Evolutionary conservation across 2,797 vertebrate species (phyloP), one percentile per base, ranked within the genome.

Genomic region (Hypotaenidia philippensis): DNA sequence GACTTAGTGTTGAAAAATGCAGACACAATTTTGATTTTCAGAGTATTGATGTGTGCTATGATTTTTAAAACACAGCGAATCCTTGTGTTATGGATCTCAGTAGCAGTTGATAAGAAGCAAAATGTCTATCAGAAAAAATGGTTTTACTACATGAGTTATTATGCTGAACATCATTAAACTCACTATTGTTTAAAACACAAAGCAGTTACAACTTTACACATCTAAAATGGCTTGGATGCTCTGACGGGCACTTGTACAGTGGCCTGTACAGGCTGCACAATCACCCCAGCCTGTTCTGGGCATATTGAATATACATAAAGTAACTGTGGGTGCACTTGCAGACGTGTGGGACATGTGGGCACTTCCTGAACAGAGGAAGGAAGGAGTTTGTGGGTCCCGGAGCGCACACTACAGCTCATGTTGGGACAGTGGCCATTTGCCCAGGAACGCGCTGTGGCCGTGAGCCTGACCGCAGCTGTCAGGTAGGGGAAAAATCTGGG

Each of bases 191-290:
- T 56, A 66, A 74, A 89, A n/a, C 19, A 60, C 25, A 22, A 29
- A 50, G 60, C 0, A 6, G 12, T 11, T 38, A 3, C 2, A 27
- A 61, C 10, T 63, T 59, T 8, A 21, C 11, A 34, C 47, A 52
- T 5, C 23, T 16, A 50, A 55, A 61, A 38, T 1, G 44, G 11
- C 27, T 63, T 26, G n/a, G 38, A 47, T 78, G 18, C 11, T 34
- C 11, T 1, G 2, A 26, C 0, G 5, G 22, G 11, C 15, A 5
- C 0, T 11, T 5, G 1, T 2, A 18, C 6, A 61, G n/a, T 0
- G 1, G 25, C n/a, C 59, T 31, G 27, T 12, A 21, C 0, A 1
- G 55, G 38, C 64, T 20, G 38, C 34, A n/a, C 40, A 14, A 13
- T 4, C 53, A n/a, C 41, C 45, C 34, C 70, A 9, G 53, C 0